phyloP scores from a whole-genome alignment of 2,113 vertebrate species.

The Capreolus pygargus region DNA sequence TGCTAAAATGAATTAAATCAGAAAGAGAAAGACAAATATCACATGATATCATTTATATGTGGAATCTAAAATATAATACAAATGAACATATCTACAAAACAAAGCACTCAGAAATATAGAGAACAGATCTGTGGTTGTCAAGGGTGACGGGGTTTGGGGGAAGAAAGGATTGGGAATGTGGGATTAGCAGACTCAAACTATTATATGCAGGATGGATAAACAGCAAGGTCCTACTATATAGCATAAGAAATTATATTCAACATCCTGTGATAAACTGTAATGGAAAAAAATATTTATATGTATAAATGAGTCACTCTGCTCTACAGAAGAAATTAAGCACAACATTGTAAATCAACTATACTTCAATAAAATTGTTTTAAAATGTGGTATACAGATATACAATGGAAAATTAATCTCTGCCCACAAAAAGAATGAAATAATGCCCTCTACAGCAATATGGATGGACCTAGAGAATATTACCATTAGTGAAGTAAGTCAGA shows the following conservation, averaged over 20 bases:
- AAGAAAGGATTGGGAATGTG: not conserved
- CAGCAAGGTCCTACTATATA: not conserved
- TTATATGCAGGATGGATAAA: not conserved
- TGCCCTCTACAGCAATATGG: not conserved
- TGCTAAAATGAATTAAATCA: not conserved
- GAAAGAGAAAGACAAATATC: not conserved
- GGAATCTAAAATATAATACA: not conserved
- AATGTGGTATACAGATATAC: not conserved
- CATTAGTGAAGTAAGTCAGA: not conserved
- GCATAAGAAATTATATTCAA: not conserved
- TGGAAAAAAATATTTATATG: not conserved
- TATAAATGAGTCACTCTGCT: not conserved
- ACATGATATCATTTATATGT: not conserved
- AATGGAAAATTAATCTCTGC: not conserved
- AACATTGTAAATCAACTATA: not conserved
- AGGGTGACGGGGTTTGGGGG: not conserved
- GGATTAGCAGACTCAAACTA: not conserved
- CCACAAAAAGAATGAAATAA: not conserved
- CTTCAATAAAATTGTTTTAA: not conserved
- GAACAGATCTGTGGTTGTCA: not conserved
- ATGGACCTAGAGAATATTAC: not conserved
- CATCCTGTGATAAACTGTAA: not conserved
- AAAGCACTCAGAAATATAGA: not conserved
- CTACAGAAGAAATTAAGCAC: not conserved
- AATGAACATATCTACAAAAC: not conserved